phyloP scores from a whole-genome alignment of 1,140 invertebrate species.

The Euborellia annulipes region DNA sequence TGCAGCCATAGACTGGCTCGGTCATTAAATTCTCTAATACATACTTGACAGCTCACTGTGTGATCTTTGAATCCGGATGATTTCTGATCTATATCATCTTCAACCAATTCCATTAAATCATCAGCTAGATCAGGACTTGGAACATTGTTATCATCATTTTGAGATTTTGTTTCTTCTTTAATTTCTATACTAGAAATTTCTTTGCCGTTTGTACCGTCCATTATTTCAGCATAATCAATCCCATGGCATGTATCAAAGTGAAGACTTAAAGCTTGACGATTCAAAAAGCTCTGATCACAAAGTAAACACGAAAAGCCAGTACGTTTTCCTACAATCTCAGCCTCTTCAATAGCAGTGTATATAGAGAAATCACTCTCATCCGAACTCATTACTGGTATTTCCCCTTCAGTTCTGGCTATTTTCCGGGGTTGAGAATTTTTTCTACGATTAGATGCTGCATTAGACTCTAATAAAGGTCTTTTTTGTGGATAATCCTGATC shows the following conservation, averaged over 20 bases:
- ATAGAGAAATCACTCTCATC: too few relatives aligned
- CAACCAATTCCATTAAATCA: background rate
- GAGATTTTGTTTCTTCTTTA: too few relatives aligned
- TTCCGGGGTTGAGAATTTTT: constrained; percentile 20
- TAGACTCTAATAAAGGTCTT: too few relatives aligned
- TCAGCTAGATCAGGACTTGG: too few relatives aligned
- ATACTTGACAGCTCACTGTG: constrained; percentile 32
- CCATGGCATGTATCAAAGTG: constrained; percentile 31
- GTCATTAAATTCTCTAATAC: constrained; percentile 34
- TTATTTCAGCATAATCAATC: constrained; percentile 23
- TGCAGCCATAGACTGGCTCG: constrained; percentile 37
- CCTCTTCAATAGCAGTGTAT: too few relatives aligned
- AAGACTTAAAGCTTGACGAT: constrained; percentile 28
- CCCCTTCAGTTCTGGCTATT: constrained; percentile 16
- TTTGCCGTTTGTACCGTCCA: constrained; percentile 26
- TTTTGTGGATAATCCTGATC: too few relatives aligned
- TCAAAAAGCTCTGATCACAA: constrained; percentile 29
- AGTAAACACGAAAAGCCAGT: constrained; percentile 25
- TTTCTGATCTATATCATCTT: background rate
- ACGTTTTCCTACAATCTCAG: too few relatives aligned
- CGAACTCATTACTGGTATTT: too few relatives aligned
- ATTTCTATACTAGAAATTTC: constrained; percentile 12
- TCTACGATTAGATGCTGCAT: constrained; percentile 10
- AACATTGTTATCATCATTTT: too few relatives aligned
- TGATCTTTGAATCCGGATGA: background rate